Evolutionary conservation across 2,797 vertebrate species (phyloP).

Genomic region (Carcharodon carcharias): DNA sequence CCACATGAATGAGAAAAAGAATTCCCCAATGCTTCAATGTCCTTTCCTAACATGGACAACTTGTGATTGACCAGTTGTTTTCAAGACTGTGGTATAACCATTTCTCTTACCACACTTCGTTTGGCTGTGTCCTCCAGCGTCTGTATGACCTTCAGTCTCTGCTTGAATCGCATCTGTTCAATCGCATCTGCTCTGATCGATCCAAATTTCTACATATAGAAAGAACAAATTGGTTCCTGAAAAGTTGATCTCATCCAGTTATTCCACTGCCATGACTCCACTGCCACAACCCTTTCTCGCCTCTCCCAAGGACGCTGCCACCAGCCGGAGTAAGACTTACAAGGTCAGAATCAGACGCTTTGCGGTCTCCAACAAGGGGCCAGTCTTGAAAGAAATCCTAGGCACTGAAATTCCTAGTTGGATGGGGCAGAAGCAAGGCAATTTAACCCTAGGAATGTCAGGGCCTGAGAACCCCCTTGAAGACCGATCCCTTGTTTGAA

Average conservation of each 20-base stretch:
- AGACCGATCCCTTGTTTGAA: not conserved
- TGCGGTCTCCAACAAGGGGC: not conserved
- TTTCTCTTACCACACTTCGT: constrained; percentile 80
- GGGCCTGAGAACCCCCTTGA: too few species aligned
- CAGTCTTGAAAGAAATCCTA: not conserved
- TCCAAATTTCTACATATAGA: constrained; percentile 72
- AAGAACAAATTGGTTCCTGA: constrained; percentile 27
- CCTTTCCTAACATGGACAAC: not conserved
- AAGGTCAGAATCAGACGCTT: not conserved
- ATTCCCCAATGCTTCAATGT: not conserved
- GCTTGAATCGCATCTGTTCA: constrained; percentile 97
- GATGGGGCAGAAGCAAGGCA: too few species aligned
- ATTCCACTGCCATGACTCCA: too few species aligned
- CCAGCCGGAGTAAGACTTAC: not conserved
- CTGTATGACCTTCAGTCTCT: constrained; percentile 95
- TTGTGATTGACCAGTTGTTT: constrained; percentile 34
- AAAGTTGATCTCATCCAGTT: not conserved
- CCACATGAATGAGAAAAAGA: not conserved
- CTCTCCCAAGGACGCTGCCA: not conserved
- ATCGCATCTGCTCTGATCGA: constrained; percentile 79
- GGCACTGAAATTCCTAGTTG: not conserved
- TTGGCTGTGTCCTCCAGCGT: constrained; percentile 91
- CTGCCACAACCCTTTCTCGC: not conserved
- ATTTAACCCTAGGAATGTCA: too few species aligned
- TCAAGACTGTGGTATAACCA: not conserved